A percentile compares a stretch with the other conserved stretches of the same genome.
phyloP scores from a whole-genome alignment of 2,113 vertebrate genomes.

The Eleginops maclovinus region DNA sequence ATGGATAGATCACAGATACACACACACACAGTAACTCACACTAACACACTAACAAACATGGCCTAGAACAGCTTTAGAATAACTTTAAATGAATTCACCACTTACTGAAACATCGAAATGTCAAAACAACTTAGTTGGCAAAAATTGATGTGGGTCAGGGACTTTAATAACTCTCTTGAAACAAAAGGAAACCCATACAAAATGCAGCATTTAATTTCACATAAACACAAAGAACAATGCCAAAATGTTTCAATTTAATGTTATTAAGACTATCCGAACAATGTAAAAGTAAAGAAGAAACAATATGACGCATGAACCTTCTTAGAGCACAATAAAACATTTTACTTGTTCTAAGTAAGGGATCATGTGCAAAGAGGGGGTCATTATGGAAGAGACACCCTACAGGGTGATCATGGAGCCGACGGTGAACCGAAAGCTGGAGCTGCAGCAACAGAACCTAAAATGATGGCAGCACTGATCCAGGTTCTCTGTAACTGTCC shows the following conservation, averaged over 20 bases:
- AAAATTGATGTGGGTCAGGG: not conserved
- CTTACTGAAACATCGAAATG: not conserved
- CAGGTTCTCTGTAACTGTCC: too few relatives aligned
- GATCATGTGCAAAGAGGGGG: too few relatives aligned
- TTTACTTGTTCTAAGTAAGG: too few relatives aligned
- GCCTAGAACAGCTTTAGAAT: not conserved
- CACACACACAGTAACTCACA: not conserved
- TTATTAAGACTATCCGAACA: not conserved
- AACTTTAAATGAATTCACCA: not conserved
- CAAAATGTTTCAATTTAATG: not conserved
- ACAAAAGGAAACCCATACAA: not conserved
- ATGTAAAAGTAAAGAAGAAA: not conserved
- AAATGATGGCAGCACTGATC: too few relatives aligned
- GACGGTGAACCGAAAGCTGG: too few relatives aligned
- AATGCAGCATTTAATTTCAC: not conserved
- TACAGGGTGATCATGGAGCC: too few relatives aligned
- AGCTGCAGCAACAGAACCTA: too few relatives aligned
- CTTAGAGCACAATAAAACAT: not conserved
- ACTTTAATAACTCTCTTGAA: not conserved
- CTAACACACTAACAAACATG: not conserved
- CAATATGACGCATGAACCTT: too few relatives aligned
- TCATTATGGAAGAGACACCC: too few relatives aligned
- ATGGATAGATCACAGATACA: constrained; percentile 11
- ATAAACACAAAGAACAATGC: not conserved
- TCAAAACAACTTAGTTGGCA: not conserved